phyloP scores from a whole-genome alignment of 1,140 invertebrate species.

The Papilio machaon region DNA sequence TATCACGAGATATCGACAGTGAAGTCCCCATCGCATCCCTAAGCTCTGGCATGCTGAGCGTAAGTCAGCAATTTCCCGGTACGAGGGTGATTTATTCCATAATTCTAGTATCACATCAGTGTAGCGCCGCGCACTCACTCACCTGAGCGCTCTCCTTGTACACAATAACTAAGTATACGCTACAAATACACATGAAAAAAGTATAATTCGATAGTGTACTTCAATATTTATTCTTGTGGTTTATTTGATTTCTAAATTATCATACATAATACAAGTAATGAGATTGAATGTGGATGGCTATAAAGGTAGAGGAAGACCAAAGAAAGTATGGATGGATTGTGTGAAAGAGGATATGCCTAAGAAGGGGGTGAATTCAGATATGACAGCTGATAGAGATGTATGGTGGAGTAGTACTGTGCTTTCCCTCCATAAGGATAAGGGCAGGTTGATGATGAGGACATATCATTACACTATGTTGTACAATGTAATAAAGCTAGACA shows the following conservation, averaged over 20 bases:
- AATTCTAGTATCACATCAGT: conserved; percentile 54
- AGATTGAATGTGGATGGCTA: no score
- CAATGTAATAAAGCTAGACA: background rate
- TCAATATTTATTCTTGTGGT: no score
- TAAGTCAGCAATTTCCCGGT: conserved; percentile 70
- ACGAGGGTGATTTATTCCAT: conserved; percentile 70
- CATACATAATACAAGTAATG: no score
- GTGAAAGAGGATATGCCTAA: no score
- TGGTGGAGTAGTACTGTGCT: no score
- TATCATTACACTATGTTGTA: background rate
- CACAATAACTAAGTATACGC: background rate
- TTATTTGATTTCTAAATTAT: no score
- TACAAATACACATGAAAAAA: conserved; percentile 3
- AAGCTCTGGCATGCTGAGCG: conserved; percentile 40
- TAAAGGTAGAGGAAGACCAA: no score
- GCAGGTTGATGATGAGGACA: background rate
- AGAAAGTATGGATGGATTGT: no score
- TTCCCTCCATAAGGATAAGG: no score
- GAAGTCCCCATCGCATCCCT: conserved; percentile 14
- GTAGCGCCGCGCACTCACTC: conserved; percentile 46
- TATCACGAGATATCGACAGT: conserved; percentile 3
- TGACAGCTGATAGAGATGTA: no score
- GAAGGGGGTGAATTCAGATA: no score
- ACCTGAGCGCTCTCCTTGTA: conserved; percentile 31
- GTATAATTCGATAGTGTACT: background rate